Conservation (phyloP, 2,888 invertebrate genomes). For the Agrochola litura region DNA sequence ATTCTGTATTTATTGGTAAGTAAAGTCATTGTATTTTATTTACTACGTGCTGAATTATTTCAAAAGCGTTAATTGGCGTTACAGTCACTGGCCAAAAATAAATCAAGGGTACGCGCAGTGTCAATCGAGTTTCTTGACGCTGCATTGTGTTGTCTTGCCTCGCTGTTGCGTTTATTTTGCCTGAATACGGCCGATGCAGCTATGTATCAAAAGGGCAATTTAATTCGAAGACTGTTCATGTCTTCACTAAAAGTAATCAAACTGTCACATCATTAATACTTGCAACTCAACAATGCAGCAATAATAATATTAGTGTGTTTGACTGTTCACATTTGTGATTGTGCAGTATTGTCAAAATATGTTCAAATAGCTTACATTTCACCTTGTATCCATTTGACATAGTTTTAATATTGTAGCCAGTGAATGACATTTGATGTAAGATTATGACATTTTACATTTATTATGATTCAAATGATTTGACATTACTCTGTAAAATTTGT, state of each 20-base stretch:
- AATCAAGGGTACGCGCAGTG: constrained; percentile 36
- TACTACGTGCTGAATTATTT: constrained; percentile 10
- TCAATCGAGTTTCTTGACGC: constrained; percentile 42
- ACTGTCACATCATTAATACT: constrained; percentile 7
- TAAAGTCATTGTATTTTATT: not conserved
- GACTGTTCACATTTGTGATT: not conserved
- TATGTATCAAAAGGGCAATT: constrained; percentile 27
- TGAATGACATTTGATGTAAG: too few species aligned
- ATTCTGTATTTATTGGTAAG: not conserved
- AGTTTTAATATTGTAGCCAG: too few species aligned
- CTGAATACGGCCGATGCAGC: not conserved
- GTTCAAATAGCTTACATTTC: not conserved
- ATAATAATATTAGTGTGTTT: not conserved
- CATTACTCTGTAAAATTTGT: too few species aligned
- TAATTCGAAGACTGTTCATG: not conserved
- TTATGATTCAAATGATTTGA: too few species aligned
- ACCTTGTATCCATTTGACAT: too few species aligned
- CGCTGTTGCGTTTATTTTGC: constrained; percentile 22
- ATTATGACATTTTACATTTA: too few species aligned
- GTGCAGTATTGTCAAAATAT: not conserved
- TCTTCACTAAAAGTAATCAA: constrained; percentile 5
- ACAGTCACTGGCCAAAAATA: constrained; percentile 47
- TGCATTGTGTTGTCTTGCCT: constrained; percentile 32
- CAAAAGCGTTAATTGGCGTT: constrained; percentile 47
- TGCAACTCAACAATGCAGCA: not conserved